Evolutionary conservation across 2,113 vertebrate species (phyloP).

Genomic region (Hystrix brachyura): DNA sequence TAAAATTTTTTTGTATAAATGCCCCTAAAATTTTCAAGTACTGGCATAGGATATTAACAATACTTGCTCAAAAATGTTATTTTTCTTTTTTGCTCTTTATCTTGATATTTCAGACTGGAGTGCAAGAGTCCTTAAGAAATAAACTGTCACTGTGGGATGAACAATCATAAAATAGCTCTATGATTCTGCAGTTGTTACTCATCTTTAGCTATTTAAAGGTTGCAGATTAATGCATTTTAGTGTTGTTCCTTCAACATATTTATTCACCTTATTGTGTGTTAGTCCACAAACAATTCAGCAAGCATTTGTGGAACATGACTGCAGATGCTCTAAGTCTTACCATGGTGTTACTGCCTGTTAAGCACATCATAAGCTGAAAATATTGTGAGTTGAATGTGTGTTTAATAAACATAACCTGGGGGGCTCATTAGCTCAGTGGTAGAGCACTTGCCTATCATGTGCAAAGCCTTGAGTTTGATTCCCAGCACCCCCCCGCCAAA

Average conservation of each 20-base stretch:
- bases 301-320: not conserved
- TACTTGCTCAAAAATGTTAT: not conserved
- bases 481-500: too few relatives aligned
- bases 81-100: not conserved
- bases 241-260: not conserved
- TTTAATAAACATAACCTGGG: not conserved
- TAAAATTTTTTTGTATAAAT: not conserved
- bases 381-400: not conserved
- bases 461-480: too few relatives aligned
- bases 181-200: not conserved
- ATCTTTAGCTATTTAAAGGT: not conserved
- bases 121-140: not conserved
- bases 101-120: not conserved
- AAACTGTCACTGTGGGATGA: not conserved
- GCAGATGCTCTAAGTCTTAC: not conserved
- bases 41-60: not conserved
- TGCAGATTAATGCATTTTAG: not conserved
- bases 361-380: not conserved
- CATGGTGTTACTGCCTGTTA: not conserved
- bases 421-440: too few relatives aligned
- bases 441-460: too few relatives aligned
- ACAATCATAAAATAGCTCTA: not conserved
- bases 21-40: conserved; percentile 4
- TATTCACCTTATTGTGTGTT: not conserved
- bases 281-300: not conserved